Percentiles rank a stretch among this genome's conserved stretches.
These are phyloP conservation scores for Neopelma chrysocephalum DNA, from an alignment of 2,797 vertebrate genomes.

Conservation along the genomic window DNA sequence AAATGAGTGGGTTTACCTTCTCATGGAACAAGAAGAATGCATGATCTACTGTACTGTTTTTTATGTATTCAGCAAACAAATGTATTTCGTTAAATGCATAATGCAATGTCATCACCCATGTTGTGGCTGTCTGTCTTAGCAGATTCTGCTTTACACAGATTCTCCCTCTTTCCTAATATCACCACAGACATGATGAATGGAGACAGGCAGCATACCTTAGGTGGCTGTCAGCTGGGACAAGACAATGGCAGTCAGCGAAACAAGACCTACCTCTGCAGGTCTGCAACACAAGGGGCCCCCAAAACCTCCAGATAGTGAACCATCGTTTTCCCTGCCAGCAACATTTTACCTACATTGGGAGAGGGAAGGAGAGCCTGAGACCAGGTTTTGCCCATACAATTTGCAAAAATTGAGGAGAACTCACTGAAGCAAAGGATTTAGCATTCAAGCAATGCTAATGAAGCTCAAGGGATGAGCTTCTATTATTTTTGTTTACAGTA, in stretches of 20 bases:
- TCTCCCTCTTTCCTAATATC: not conserved
- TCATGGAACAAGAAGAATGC: not conserved
- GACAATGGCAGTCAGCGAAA: not conserved
- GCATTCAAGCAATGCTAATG: not conserved
- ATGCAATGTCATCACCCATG: not conserved
- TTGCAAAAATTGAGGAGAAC: not conserved
- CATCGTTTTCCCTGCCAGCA: not conserved
- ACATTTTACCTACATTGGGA: not conserved
- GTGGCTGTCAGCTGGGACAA: not conserved
- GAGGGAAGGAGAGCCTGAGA: not conserved
- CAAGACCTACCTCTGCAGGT: not conserved
- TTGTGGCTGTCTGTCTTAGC: not conserved
- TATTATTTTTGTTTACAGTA: not conserved
- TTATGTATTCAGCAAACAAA: not conserved
- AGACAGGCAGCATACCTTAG: not conserved
- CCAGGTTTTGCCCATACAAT: not conserved
- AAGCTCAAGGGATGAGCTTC: not conserved
- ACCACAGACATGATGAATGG: not conserved
- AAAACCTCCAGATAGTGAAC: not conserved
- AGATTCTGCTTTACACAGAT: not conserved
- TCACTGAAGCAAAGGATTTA: not conserved
- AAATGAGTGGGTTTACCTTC: fast-evolving
- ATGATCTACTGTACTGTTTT: not conserved
- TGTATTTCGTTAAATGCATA: not conserved
- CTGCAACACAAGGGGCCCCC: not conserved